These are phyloP conservation scores for Gastrophysa polygoni DNA, from an alignment of 2,888 invertebrate genomes.

Conservation along the genomic window DNA sequence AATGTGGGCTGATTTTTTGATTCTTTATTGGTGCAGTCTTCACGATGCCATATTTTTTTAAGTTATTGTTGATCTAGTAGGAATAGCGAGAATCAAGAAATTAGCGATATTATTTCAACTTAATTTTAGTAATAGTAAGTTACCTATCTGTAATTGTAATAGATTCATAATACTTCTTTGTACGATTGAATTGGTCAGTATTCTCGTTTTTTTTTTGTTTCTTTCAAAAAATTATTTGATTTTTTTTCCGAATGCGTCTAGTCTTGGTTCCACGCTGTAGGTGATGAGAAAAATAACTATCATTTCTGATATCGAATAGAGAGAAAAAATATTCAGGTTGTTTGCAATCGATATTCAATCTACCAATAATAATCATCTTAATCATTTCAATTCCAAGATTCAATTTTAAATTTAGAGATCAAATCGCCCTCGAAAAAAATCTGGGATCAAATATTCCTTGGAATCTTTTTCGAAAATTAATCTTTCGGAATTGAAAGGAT, in stretches of 20 bases:
- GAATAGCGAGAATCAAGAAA: conserved; percentile 29
- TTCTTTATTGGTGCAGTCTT: conserved; percentile 33
- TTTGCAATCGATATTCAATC: no score
- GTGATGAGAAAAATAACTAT: no score
- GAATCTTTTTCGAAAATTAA: no score
- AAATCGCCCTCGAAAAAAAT: no score
- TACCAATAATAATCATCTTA: no score
- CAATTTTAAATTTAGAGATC: no score
- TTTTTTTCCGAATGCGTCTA: conserved; percentile 28
- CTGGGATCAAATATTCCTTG: no score
- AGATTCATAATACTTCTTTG: conserved; percentile 29
- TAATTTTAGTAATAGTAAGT: conserved; percentile 34
- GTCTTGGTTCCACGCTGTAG: conserved; percentile 27
- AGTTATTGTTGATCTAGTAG: conserved; percentile 16
- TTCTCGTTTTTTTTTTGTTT: conserved; percentile 28
- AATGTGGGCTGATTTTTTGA: conserved; percentile 32
- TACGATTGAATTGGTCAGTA: conserved; percentile 38
- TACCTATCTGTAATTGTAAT: no score
- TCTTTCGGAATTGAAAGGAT: no score
- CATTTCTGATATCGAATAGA: no score
- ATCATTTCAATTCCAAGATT: no score
- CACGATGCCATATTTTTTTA: conserved; percentile 35
- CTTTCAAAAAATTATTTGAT: conserved; percentile 20
- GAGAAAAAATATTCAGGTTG: no score
- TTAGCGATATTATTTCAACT: conserved; percentile 26